These are phyloP conservation scores for Orestias chungarensis DNA, from an alignment of 2,797 vertebrate species.

Conservation along the genomic window DNA sequence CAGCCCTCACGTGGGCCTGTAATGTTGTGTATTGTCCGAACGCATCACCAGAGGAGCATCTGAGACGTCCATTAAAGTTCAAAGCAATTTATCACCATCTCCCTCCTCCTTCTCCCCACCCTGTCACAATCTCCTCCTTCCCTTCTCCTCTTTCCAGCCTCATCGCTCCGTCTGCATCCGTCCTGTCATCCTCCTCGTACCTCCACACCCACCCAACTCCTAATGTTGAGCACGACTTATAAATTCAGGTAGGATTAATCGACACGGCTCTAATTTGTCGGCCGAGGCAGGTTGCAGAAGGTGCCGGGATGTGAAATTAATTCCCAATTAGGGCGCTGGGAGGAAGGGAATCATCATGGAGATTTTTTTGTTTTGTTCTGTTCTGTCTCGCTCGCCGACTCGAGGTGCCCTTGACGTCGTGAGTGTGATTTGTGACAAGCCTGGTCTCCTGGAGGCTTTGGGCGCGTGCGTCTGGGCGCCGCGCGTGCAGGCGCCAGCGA, in stretches of 20 bases:
- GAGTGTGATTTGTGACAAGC: constrained; percentile 78
- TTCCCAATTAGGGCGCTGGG: constrained; percentile 11
- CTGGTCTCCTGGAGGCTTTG: constrained; percentile 66
- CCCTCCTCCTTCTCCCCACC: constrained; percentile 35
- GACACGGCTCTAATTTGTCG: constrained; percentile 28
- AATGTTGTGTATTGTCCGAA: constrained; percentile 79
- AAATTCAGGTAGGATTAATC: constrained; percentile 64
- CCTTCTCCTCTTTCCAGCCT: constrained; percentile 48
- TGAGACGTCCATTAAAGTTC: constrained; percentile 81
- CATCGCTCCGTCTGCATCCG: constrained; percentile 50
- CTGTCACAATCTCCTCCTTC: constrained; percentile 61
- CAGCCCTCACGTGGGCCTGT: constrained; percentile 73
- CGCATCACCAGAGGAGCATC: constrained; percentile 73
- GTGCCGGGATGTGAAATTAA: constrained; percentile 30
- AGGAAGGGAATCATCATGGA: constrained; percentile 7
- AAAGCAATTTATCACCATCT: constrained; percentile 75
- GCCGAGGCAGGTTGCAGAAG: constrained; percentile 38
- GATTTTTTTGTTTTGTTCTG: constrained; percentile 27
- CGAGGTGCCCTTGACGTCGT: constrained; percentile 74
- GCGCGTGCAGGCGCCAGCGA: constrained; percentile 14
- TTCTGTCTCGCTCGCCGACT: constrained; percentile 71
- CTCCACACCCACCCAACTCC: constrained; percentile 8
- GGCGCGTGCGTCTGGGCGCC: constrained; percentile 24
- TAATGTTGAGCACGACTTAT: constrained; percentile 45
- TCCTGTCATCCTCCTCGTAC: constrained; percentile 30